Evolutionary conservation across 2,113 vertebrate species (phyloP), one percentile per base, ranked within the genome.

Genomic region (Sylvia atricapilla): DNA sequence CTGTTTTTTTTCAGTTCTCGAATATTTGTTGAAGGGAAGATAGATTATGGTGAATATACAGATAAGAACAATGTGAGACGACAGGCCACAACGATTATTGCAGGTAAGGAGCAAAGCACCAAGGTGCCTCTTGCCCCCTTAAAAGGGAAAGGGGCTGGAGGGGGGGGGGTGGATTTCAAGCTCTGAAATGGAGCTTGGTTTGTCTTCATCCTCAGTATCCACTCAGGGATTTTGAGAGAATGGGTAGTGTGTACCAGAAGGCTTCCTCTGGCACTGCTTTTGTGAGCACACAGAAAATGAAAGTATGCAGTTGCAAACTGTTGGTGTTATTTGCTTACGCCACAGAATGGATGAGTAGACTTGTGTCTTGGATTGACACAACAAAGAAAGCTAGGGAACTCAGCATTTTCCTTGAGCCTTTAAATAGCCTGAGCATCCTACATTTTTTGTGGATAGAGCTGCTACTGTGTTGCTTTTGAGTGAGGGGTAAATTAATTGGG

Each of bases 21-120:
- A 70, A 78, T 99, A 69, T 98, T 98, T 1, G 98, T 99, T 44
- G 99, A 99, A 97, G 99, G 99, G 21, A 99, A 99, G 92, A 96
- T 99, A 76, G 99, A 99, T 95, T 99, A 99, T 24, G 99, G 99
- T 6, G 99, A 99, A 95, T 99, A 99, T 12, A 97, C 98, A 17
- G 99, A 99, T 95, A 99, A 99, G 94, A 99, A 99, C 96, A 99
- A 99, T 1, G 98, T 99, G 74, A 98, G 98, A 78, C 97, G 99
- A 14, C 99, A 99, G 93, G 99, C 99, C 66, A 99, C 99, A 58
- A 99, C 99, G 53, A 98, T 99, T 95, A 99, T 99, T 59, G 99
- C 99, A 98, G 99, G 99, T 99, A 94, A 97, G 91, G 11, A 80
- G 33, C 23, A 11, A 56, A 35, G 6, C 24, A 28, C 30, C 22